Evolutionary conservation across 2,797 vertebrate genomes (phyloP).

Genomic region (Sebastolobus alascanus): DNA sequence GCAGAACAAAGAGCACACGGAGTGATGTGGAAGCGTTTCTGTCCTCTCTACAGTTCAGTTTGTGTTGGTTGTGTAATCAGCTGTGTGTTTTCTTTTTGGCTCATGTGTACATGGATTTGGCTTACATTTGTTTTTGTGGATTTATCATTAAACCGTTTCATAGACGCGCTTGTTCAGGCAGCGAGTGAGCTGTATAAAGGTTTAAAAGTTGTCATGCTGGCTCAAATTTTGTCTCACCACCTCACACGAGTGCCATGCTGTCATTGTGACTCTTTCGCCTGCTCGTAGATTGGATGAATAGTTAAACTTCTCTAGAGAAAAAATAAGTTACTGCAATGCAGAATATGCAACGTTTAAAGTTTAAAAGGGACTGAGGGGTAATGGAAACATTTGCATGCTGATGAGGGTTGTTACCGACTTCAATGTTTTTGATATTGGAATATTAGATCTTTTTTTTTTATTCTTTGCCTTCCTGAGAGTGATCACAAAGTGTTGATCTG

Average conservation of each 20-base stretch:
- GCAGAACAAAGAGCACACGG: slow-evolving; percentile 70
- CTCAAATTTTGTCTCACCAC: slow-evolving; percentile 56
- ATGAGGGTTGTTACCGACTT: slow-evolving; percentile 81
- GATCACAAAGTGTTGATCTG: slow-evolving; percentile 60
- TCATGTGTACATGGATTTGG: slow-evolving; percentile 49
- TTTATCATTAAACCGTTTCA: slow-evolving; percentile 70
- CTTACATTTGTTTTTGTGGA: slow-evolving; percentile 62
- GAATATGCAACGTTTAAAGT: slow-evolving; percentile 86
- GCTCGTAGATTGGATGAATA: slow-evolving; percentile 83
- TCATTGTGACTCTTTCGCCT: slow-evolving; percentile 75
- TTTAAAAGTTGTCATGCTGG: slow-evolving; percentile 49
- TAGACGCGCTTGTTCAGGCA: slow-evolving; percentile 63
- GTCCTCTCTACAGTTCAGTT: slow-evolving; percentile 58
- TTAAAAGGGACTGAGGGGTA: slow-evolving; percentile 78
- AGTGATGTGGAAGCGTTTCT: slow-evolving; percentile 43
- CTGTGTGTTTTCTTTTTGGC: slow-evolving; percentile 66
- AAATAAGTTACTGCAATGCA: slow-evolving; percentile 90
- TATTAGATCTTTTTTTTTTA: slow-evolving; percentile 52
- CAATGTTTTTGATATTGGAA: slow-evolving; percentile 84
- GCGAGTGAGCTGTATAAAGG: slow-evolving; percentile 55
- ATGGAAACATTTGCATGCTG: slow-evolving; percentile 80
- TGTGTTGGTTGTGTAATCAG: slow-evolving; percentile 65
- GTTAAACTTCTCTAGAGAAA: slow-evolving; percentile 89
- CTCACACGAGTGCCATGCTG: slow-evolving; percentile 81
- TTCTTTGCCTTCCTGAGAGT: slow-evolving; percentile 68